These are phyloP conservation scores for Clupea harengus DNA, from an alignment of 2,113 vertebrate species.

Conservation along the genomic window DNA sequence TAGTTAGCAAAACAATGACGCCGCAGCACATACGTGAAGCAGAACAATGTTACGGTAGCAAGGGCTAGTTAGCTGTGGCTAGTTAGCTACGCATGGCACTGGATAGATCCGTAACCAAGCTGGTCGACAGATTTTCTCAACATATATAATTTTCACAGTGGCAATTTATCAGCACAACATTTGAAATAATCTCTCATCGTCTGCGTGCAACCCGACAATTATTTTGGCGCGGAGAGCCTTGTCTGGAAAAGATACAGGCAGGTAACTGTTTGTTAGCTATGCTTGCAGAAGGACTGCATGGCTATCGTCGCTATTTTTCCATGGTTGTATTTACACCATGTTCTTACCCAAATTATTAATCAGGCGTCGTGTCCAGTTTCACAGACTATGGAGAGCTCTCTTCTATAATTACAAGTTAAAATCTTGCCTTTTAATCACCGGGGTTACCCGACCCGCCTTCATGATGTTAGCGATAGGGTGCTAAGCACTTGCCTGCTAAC, in stretches of 20 bases:
- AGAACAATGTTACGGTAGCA: neutral
- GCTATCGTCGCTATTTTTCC: neutral
- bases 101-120: neutral
- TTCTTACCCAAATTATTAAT: constrained; percentile 66
- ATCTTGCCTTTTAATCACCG: constrained; percentile 56
- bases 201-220: neutral
- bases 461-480: constrained; percentile 48
- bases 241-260: neutral
- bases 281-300: neutral
- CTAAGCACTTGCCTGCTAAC: neutral
- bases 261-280: neutral
- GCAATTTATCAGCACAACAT: neutral
- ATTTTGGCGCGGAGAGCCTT: neutral
- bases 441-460: constrained; percentile 61
- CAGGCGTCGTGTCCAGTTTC: constrained; percentile 68
- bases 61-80: neutral
- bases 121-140: neutral
- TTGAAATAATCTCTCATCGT: neutral
- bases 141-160: neutral
- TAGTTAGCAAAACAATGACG: neutral
- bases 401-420: constrained; percentile 54
- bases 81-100: neutral
- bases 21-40: neutral
- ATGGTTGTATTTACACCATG: neutral
- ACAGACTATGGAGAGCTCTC: constrained; percentile 49